Conservation (phyloP, 2,113 vertebrate genomes). For the Aplodontia rufa region DNA sequence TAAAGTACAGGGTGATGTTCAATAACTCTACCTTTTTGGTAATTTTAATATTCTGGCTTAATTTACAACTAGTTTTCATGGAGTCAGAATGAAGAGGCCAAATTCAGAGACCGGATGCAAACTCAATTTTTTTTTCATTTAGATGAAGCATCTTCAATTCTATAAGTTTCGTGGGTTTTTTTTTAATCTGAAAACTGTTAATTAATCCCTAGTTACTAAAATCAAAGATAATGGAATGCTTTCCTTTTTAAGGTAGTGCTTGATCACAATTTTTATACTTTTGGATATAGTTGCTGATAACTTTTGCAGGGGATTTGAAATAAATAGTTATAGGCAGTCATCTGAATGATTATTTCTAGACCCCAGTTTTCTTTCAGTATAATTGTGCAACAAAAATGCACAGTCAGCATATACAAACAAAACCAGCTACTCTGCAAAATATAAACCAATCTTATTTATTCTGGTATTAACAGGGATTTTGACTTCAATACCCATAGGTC, state of each 20-base stretch:
- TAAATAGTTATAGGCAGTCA: not conserved
- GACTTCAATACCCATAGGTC: not conserved
- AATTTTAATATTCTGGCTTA: conserved; percentile 31
- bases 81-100: not conserved
- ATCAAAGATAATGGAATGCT: not conserved
- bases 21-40: not conserved
- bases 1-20: not conserved
- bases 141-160: not conserved
- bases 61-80: not conserved
- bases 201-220: not conserved
- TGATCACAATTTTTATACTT: not conserved
- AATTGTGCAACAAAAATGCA: not conserved
- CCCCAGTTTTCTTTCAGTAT: not conserved
- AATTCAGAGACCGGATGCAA: not conserved
- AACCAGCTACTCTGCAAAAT: not conserved
- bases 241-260: not conserved
- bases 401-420: not conserved
- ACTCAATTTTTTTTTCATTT: not conserved
- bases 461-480: not conserved
- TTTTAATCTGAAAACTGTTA: not conserved
- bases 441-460: not conserved
- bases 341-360: conserved; percentile 30
- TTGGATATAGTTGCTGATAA: not conserved
- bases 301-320: not conserved
- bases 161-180: not conserved